phyloP scores from a whole-genome alignment of 2,113 vertebrate genomes.

The Alethe castanea region DNA sequence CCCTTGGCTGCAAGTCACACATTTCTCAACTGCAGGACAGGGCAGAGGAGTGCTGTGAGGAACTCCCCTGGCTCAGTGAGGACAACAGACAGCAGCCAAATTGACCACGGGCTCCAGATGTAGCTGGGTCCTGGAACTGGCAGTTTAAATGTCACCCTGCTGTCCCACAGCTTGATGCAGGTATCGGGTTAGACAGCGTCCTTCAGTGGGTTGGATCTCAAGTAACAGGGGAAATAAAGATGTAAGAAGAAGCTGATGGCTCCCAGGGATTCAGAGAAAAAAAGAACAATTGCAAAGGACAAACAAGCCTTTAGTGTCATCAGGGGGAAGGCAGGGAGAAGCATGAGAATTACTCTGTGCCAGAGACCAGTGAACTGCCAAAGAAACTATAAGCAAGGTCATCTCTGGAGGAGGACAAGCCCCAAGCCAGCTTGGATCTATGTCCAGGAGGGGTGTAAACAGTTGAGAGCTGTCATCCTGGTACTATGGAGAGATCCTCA shows the following conservation, averaged over 20 bases:
- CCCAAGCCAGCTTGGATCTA: background rate
- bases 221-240: background rate
- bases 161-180: background rate
- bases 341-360: background rate
- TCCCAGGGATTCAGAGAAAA: background rate
- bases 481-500: background rate
- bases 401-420: background rate
- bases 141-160: conserved; percentile 8
- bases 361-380: background rate
- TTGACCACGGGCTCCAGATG: background rate
- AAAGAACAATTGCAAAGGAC: background rate
- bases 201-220: background rate
- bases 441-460: background rate
- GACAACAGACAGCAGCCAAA: background rate
- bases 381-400: background rate
- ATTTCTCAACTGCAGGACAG: background rate
- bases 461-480: background rate
- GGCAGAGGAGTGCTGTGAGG: background rate
- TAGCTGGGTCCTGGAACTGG: background rate
- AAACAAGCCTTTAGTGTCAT: background rate
- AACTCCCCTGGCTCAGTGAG: background rate
- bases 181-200: background rate
- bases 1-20: background rate
- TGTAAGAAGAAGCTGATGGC: background rate
- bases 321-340: background rate